phyloP scores from a whole-genome alignment of 2,888 invertebrate genomes.

The Metellina segmentata region DNA sequence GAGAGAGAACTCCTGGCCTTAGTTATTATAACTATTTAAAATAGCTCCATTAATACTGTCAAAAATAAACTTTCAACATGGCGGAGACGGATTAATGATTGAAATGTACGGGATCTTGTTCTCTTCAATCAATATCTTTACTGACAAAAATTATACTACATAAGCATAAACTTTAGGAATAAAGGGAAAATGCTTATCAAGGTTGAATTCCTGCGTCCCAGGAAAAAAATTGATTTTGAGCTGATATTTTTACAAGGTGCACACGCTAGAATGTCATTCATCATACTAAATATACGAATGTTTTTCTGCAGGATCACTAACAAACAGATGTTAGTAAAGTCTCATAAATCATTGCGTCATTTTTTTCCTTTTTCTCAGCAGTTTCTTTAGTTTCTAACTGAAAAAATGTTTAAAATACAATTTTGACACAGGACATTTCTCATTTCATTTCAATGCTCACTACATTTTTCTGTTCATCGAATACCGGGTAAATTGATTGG shows the following conservation, averaged over 20 bases:
- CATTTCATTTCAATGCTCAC: too few species aligned
- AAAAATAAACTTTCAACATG: too few species aligned
- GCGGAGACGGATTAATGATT: background rate
- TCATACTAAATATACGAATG: conserved; percentile 8
- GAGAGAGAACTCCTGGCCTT: too few species aligned
- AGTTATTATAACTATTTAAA: too few species aligned
- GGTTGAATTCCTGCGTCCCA: background rate
- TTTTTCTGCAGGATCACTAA: background rate
- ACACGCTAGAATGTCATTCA: conserved; percentile 7
- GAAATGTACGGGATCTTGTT: conserved; percentile 13
- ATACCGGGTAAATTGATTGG: too few species aligned
- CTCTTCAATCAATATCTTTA: background rate
- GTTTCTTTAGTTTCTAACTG: too few species aligned
- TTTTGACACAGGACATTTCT: too few species aligned
- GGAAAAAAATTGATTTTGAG: background rate
- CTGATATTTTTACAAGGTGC: background rate
- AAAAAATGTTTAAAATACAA: too few species aligned
- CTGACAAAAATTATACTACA: background rate
- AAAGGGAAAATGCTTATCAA: background rate
- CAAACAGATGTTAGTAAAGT: background rate
- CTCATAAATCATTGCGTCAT: background rate
- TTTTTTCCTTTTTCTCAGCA: background rate
- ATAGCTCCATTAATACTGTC: too few species aligned
- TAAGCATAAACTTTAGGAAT: background rate
- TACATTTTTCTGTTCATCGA: too few species aligned